These are phyloP conservation scores for Canis aureus DNA, from an alignment of 2,113 vertebrate genomes.

Conservation along the genomic window DNA sequence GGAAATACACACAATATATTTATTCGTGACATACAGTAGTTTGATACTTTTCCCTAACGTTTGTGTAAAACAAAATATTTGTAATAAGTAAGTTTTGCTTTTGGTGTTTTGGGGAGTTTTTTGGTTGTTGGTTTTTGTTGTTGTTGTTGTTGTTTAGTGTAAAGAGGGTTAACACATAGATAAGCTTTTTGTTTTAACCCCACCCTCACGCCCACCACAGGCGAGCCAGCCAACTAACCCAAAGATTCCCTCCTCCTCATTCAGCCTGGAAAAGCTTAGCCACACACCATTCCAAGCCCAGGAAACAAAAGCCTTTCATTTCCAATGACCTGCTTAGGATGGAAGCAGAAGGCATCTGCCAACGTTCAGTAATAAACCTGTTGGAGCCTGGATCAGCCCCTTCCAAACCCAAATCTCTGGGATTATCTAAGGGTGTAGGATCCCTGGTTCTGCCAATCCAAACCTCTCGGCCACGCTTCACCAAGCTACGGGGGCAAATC, in stretches of 20 bases:
- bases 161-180: background rate
- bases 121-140: background rate
- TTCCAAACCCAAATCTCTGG: background rate
- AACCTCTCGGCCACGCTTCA: background rate
- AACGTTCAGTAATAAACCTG: background rate
- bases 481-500: background rate
- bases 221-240: background rate
- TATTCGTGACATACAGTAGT: background rate
- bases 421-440: background rate
- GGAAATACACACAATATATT: background rate
- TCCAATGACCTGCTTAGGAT: background rate
- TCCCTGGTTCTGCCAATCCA: background rate
- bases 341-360: background rate
- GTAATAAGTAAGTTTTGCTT: background rate
- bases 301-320: constrained; percentile 38
- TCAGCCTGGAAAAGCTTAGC: constrained; percentile 20
- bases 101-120: background rate
- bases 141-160: background rate
- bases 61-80: background rate
- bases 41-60: background rate
- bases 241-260: background rate
- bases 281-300: background rate
- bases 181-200: constrained; percentile 9
- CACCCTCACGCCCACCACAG: background rate
- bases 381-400: background rate